Base-by-base conservation (phyloP, 2,113 vertebrate species). In the Pedetes capensis region DNA sequence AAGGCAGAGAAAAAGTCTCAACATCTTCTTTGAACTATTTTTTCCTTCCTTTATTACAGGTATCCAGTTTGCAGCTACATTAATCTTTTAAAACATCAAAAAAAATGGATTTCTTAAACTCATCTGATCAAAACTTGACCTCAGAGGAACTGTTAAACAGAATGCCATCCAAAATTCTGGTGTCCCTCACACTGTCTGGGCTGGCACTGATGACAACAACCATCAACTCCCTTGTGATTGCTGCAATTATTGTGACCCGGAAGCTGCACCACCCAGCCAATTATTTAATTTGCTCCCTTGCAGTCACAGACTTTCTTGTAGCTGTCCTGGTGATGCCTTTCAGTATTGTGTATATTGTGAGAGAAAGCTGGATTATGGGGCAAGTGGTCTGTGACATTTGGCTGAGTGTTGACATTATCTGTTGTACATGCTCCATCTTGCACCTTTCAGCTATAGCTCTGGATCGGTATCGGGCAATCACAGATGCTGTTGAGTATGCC, bases 321-420 rank as follows among this genome's bases (percentile, higher is more conserved):
- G 99, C 99, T 29, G 98, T 99, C 74, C 97, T 99, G 89, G 99
- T 99, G 97, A 99, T 99, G 99, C 99, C 99, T 87, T 99, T 99
- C 98, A 99, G 99, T 93, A 99, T 99, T 29, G 98, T 99, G 88
- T 99, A 99, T 96, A 99, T 99, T 57, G 98, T 99, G 87, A 99
- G 99, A 95, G 99, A 99, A 96, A 99, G 98, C 22, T 99, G 99
- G 99, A 97, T 99, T 71, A 99, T 99, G 99, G 99, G 99, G 5
- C 98, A 99, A 96, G 98, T 99, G 79, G 98, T 99, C 95, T 99
- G 99, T 90, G 99, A 99, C 96, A 98, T 99, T 69, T 99, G 99
- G 99, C 97, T 99, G 91, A 99, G 99, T 0, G 98, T 99, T 85
- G 99, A 99, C 91, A 99, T 99, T 72, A 99, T 99, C 0, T 99